A percentile compares a stretch with the other conserved stretches of the same genome.
Conservation (phyloP, 2,888 invertebrate species). For the Xestia sexstrigata region DNA sequence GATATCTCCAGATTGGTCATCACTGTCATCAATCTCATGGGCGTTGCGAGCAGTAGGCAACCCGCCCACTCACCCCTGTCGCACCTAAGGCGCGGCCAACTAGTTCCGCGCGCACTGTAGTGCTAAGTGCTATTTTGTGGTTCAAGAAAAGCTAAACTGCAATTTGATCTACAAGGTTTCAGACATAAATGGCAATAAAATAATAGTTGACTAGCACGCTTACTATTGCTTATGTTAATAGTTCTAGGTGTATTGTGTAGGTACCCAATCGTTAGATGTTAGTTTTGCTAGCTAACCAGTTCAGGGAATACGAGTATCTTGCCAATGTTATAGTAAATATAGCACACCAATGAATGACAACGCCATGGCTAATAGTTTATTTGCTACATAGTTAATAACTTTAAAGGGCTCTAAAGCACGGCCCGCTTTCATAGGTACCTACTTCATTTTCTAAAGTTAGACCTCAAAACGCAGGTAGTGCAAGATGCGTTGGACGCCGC, state of each 20-base stretch:
- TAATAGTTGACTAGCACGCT: neutral
- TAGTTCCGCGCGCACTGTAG: no score
- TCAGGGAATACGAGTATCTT: neutral
- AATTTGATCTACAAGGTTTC: neutral
- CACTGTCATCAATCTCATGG: no score
- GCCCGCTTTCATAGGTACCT: no score
- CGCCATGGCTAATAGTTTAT: neutral
- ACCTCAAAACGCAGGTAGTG: slow-evolving; percentile 89
- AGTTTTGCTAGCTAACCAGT: neutral
- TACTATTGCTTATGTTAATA: neutral
- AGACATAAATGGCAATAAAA: neutral
- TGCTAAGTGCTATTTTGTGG: neutral
- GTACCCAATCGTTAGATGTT: neutral
- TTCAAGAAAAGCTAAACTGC: neutral
- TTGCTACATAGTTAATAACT: neutral
- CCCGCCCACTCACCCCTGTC: no score
- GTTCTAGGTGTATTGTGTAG: no score
- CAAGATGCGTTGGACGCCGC: slow-evolving; percentile 95
- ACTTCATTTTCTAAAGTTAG: neutral
- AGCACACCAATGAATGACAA: neutral
- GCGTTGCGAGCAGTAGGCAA: no score
- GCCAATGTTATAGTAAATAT: neutral
- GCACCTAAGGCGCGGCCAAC: no score
- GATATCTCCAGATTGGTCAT: no score
- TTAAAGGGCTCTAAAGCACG: no score